Evolutionary conservation across 2,113 vertebrate species (phyloP).

Genomic region (Symphodus melops): DNA sequence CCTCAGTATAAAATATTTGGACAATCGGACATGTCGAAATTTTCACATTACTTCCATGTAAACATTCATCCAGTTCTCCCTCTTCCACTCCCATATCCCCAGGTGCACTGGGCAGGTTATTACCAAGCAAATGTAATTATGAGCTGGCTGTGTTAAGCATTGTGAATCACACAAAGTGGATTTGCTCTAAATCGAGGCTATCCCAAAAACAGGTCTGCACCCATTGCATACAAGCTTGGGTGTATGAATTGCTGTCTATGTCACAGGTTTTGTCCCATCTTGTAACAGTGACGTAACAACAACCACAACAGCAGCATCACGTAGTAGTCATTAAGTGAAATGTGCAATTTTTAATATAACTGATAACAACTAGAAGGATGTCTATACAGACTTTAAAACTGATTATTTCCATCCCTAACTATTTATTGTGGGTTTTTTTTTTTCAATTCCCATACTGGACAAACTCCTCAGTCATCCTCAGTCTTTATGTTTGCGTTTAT

Average conservation of each 20-base stretch:
- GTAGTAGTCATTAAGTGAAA: not conserved
- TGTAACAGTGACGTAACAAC: constrained; percentile 14
- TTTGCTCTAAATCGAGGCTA: constrained; percentile 42
- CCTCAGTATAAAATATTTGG: not conserved
- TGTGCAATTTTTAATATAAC: not conserved
- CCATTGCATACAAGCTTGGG: constrained; percentile 22
- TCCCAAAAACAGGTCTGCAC: constrained; percentile 29
- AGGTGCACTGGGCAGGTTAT: constrained; percentile 51
- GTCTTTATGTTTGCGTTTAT: not conserved
- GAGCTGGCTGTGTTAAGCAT: constrained; percentile 55
- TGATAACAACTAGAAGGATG: not conserved
- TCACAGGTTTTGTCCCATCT: constrained; percentile 5
- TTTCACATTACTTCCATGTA: not conserved
- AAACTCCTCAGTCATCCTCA: not conserved
- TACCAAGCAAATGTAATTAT: constrained; percentile 60
- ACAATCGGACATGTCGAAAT: not conserved
- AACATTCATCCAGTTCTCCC: constrained; percentile 21
- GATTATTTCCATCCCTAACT: not conserved
- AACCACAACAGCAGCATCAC: constrained; percentile 7
- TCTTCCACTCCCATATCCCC: constrained; percentile 45
- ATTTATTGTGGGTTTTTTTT: not conserved
- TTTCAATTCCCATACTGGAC: not conserved
- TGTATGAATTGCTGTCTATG: constrained; percentile 44
- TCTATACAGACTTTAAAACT: not conserved
- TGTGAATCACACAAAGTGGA: constrained; percentile 59